A percentile compares a stretch with the other conserved stretches of the same genome.
phyloP scores from a whole-genome alignment of 2,797 vertebrate species.

The Intellagama lesueurii region DNA sequence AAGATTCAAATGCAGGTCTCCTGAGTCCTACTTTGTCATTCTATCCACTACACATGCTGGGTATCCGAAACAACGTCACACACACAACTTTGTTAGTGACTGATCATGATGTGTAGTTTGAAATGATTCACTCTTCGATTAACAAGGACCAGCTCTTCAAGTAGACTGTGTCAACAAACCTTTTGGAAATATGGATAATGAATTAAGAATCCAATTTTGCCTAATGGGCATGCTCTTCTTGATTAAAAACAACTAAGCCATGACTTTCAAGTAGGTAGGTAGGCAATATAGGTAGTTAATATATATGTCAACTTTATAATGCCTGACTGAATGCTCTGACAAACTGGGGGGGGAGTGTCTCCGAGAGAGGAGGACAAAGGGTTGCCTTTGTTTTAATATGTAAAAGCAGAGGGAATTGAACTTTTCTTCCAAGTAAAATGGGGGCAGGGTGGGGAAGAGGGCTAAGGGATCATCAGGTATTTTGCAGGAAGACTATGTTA shows the following conservation, averaged over 20 bases:
- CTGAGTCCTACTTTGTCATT: too few species aligned
- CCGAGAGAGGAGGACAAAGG: background rate
- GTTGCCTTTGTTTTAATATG: background rate
- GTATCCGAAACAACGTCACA: too few species aligned
- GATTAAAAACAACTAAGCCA: background rate
- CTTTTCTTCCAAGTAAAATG: background rate
- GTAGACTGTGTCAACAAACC: background rate
- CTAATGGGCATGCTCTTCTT: background rate
- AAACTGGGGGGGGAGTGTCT: background rate
- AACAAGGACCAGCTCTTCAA: background rate
- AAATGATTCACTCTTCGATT: conserved; percentile 1
- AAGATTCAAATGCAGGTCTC: too few species aligned
- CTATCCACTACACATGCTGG: too few species aligned
- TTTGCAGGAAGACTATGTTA: background rate
- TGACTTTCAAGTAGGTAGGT: background rate
- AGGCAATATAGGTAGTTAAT: too few species aligned
- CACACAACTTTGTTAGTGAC: too few species aligned
- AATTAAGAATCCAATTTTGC: background rate
- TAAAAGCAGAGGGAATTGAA: background rate
- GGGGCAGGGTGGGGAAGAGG: too few species aligned
- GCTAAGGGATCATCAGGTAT: background rate
- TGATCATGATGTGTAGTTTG: too few species aligned
- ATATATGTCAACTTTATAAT: background rate
- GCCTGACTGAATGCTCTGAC: background rate
- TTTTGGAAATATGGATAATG: background rate